These are phyloP conservation scores for Psix sp. DNA, from an alignment of 1,140 invertebrate genomes.

Conservation along the genomic window DNA sequence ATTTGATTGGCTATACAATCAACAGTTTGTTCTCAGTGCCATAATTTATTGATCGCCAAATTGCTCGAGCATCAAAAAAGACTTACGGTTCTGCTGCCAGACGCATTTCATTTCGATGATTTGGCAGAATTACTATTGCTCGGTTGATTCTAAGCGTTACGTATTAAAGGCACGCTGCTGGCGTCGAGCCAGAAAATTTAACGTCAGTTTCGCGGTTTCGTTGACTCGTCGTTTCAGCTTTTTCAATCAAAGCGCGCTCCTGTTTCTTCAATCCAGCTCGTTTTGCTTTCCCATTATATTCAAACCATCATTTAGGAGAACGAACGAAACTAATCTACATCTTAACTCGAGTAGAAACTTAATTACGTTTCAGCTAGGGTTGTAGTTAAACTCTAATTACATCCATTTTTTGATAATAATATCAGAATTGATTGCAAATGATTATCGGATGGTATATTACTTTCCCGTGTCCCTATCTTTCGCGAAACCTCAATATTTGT, in stretches of 20 bases:
- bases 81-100: conserved; percentile 24
- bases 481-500: too few species aligned
- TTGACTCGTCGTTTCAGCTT: conserved; percentile 41
- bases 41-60: conserved; percentile 42
- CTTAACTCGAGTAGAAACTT: conserved; percentile 23
- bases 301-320: conserved; percentile 39
- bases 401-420: neutral
- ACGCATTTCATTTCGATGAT: conserved; percentile 51
- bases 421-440: too few species aligned
- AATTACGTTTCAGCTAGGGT: conserved; percentile 14
- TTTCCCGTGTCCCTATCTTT: too few species aligned
- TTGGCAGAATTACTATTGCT: conserved; percentile 49
- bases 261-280: conserved; percentile 24
- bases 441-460: too few species aligned
- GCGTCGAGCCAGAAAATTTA: conserved; percentile 45
- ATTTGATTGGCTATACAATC: too few species aligned
- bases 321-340: conserved; percentile 35
- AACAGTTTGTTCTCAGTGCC: conserved; percentile 40
- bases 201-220: conserved; percentile 28
- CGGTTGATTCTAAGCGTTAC: conserved; percentile 37
- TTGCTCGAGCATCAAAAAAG: conserved; percentile 30
- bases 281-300: conserved; percentile 11
- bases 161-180: conserved; percentile 38
- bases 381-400: neutral
- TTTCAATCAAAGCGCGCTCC: conserved; percentile 32